Base-by-base conservation (phyloP, 2,113 vertebrate species). In the Paramisgurnus dabryanus region DNA sequence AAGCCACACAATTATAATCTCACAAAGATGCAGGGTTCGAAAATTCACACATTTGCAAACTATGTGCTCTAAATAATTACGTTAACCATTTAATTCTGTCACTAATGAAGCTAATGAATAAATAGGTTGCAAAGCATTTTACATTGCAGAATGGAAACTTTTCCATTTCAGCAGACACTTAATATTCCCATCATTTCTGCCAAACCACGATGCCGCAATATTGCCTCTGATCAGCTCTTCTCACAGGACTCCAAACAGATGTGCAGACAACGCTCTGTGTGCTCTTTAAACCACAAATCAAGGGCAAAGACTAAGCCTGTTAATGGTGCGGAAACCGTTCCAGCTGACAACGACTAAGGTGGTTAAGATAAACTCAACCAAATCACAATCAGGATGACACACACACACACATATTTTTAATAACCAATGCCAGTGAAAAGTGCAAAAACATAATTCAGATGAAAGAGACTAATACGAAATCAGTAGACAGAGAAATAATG, bases 51-150 rank as follows among this genome's bases (percentile, higher is more conserved):
- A 34, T 34, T 34, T 34, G 27, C 27, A 34, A 34, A 34, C 27
- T 34, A 34, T 34, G 27, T 34, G 27, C 27, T 34, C 27, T 34
- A 45, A 45, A 45, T 4, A 53, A 53, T 11, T 39, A 5, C 40
- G 15, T 75, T 76, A 13, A 61, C 22, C 73, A 61, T 45, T 40
- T 13, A 60, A 71, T 74, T 61, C 11, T 60, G 11, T 18, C 57
- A 13, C 71, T 74, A 64, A 76, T 64, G 43, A 63, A 63, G 43
- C 13, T 76, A 76, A 76, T 47, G 27, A 76, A 76, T 76, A 63
- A 47, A 47, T 10, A 39, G 45, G 0, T 12, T 64, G 60, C 60
- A n/a, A 6, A 64, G 10, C 18, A 9, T 64, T 75, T 47, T 12
- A 49, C 13, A 49, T 34, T 49, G 73, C 39, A 5, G 13, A 76